phyloP scores from a whole-genome alignment of 2,888 invertebrate species.

The Caenorhabditis afra region DNA sequence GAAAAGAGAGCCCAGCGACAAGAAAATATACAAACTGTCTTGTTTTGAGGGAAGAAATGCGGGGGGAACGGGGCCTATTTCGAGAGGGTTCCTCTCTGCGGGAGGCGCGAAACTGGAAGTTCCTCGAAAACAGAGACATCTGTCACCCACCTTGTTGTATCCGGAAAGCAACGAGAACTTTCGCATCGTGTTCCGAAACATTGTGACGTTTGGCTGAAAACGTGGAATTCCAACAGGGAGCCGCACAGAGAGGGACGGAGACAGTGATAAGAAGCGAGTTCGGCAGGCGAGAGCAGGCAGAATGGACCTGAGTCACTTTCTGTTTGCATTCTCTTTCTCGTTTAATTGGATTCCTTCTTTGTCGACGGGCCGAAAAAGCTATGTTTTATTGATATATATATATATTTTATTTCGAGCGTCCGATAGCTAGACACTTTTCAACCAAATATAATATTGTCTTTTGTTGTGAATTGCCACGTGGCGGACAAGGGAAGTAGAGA shows the following conservation, averaged over 20 bases:
- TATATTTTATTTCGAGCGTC: too few species aligned
- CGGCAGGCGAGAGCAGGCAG: too few species aligned
- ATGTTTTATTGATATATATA: too few species aligned
- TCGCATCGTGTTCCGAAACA: constrained; percentile 50
- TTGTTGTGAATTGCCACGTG: too few species aligned
- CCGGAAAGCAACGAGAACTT: constrained; percentile 51
- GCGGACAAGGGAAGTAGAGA: too few species aligned
- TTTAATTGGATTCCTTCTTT: too few species aligned
- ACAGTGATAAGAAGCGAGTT: neutral
- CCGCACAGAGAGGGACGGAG: neutral
- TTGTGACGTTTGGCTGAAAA: neutral
- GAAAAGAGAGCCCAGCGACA: constrained; percentile 9
- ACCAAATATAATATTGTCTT: too few species aligned
- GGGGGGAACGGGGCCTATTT: too few species aligned
- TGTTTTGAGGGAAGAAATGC: neutral
- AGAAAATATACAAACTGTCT: constrained; percentile 9
- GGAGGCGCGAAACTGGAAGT: constrained; percentile 15
- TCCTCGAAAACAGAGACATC: constrained; percentile 15
- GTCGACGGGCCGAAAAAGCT: too few species aligned
- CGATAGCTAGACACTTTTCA: too few species aligned
- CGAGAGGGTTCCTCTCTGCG: constrained; percentile 1
- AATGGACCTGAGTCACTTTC: too few species aligned
- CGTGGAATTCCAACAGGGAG: neutral
- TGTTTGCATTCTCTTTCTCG: too few species aligned
- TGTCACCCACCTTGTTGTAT: constrained; percentile 36